Conservation (phyloP, 1,140 invertebrate species). For the Euwallacea similis region DNA sequence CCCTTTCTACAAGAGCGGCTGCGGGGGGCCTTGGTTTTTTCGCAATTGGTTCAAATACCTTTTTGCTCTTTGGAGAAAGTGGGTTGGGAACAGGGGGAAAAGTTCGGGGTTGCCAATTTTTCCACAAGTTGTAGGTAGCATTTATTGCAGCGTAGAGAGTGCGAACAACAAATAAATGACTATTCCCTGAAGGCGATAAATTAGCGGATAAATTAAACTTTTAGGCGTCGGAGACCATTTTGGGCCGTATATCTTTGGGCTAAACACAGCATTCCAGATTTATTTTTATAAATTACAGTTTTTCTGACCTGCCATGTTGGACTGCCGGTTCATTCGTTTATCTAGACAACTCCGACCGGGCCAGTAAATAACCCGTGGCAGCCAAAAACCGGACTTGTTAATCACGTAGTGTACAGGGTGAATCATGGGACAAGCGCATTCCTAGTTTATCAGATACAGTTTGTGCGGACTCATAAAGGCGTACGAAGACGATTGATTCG, state of each 20-base stretch:
- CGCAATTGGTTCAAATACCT: too few relatives aligned
- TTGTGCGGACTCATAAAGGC: too few relatives aligned
- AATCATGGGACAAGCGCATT: neutral
- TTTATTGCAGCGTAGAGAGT: too few relatives aligned
- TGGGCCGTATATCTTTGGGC: conserved; percentile 16
- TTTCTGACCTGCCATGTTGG: conserved; percentile 37
- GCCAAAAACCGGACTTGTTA: conserved; percentile 37
- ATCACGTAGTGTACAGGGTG: conserved; percentile 32
- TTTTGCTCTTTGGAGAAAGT: too few relatives aligned
- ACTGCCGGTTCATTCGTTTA: conserved; percentile 39
- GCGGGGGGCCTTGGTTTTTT: too few relatives aligned
- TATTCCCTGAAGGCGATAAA: conserved; percentile 1
- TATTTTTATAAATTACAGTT: conserved; percentile 40
- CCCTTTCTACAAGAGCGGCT: too few relatives aligned
- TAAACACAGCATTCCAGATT: conserved; percentile 27
- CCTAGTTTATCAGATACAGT: too few relatives aligned
- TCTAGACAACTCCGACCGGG: conserved; percentile 35
- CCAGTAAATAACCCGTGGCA: conserved; percentile 34
- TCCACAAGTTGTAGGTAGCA: too few relatives aligned
- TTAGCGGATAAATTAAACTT: conserved; percentile 11
- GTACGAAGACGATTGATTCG: too few relatives aligned
- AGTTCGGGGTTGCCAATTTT: too few relatives aligned
- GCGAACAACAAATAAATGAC: neutral
- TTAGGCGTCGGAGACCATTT: conserved; percentile 14
- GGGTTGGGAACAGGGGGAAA: too few relatives aligned